phyloP scores from a whole-genome alignment of 2,113 vertebrate species.

The Esox niger region DNA sequence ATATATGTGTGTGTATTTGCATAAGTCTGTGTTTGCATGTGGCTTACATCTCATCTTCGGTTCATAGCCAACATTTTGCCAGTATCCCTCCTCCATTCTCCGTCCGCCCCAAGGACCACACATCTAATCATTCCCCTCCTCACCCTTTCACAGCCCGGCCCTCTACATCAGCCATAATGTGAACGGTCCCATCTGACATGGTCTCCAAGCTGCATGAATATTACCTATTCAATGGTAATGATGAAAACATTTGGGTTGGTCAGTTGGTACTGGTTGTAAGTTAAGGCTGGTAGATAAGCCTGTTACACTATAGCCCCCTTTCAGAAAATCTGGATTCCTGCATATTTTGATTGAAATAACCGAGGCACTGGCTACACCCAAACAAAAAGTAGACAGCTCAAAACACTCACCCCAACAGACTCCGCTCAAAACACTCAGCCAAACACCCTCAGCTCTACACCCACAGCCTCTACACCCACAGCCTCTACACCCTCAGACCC shows the following conservation, averaged over 20 bases:
- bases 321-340: too few species aligned
- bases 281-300: too few species aligned
- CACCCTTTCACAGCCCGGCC: background rate
- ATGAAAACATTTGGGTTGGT: background rate
- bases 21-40: conserved; percentile 24
- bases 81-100: conserved; percentile 36
- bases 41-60: conserved; percentile 69
- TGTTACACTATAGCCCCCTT: too few species aligned
- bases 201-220: background rate
- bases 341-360: too few species aligned
- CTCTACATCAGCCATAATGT: conserved; percentile 7
- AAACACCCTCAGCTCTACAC: too few species aligned
- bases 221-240: background rate
- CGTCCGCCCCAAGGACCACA: conserved; percentile 30
- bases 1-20: background rate
- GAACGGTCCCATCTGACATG: conserved; percentile 16
- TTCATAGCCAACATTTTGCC: conserved; percentile 67
- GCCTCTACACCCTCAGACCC: too few species aligned
- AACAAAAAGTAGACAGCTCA: too few species aligned
- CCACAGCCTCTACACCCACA: too few species aligned
- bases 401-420: too few species aligned
- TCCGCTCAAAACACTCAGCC: too few species aligned
- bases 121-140: conserved; percentile 45
- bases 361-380: too few species aligned
- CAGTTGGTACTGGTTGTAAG: background rate